Evolutionary conservation across 2,797 vertebrate genomes (phyloP).

Genomic region (Anguilla pacifica): DNA sequence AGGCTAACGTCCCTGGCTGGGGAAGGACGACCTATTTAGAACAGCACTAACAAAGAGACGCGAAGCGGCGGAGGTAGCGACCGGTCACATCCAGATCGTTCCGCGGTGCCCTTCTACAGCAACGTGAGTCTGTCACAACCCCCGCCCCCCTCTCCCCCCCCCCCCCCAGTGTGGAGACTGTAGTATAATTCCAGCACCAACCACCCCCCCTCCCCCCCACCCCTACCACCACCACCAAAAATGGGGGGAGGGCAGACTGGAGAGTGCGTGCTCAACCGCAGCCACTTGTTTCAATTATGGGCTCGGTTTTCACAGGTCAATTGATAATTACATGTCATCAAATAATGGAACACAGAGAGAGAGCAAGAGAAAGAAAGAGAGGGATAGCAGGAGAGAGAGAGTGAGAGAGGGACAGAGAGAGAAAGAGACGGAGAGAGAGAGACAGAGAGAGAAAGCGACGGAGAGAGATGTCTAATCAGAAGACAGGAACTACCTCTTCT

Average conservation of each 20-base stretch:
- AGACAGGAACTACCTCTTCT: conserved; percentile 62
- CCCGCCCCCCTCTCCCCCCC: not conserved
- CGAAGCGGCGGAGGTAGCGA: conserved; percentile 69
- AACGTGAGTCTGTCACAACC: not conserved
- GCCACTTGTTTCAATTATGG: conserved; percentile 79
- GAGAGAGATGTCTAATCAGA: conserved; percentile 61
- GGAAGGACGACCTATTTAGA: conserved; percentile 84
- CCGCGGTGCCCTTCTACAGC: conserved; percentile 19
- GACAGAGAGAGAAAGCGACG: conserved; percentile 57
- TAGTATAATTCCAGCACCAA: not conserved
- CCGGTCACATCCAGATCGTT: conserved; percentile 70
- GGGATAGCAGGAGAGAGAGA: not conserved
- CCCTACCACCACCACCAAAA: not conserved
- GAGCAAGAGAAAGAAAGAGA: conserved; percentile 64
- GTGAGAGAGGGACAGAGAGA: conserved; percentile 57
- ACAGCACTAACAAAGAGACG: conserved; percentile 66
- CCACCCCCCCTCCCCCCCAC: no score
- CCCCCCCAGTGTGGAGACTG: not conserved
- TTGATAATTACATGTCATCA: conserved; percentile 73
- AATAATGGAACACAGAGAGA: conserved; percentile 64
- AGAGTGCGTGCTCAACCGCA: conserved; percentile 70
- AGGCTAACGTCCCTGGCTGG: conserved; percentile 82
- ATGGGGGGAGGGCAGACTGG: conserved; percentile 45
- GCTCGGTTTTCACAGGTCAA: conserved; percentile 76
- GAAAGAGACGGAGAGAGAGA: no score